Conservation (phyloP, 2,113 vertebrate genomes). For the Rhea pennata region DNA sequence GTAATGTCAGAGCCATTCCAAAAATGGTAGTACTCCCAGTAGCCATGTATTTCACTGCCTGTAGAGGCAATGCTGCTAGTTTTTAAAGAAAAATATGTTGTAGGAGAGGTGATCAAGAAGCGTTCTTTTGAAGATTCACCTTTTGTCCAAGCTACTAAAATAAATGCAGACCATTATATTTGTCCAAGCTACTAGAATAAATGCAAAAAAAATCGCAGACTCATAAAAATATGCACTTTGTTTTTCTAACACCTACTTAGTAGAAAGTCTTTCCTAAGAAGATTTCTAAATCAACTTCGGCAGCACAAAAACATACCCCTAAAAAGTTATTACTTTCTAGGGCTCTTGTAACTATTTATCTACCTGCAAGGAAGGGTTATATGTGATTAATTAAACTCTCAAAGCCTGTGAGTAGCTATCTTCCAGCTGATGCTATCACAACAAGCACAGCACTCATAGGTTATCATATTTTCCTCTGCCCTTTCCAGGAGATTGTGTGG, state of each 20-base stretch:
- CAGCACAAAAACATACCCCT: neutral
- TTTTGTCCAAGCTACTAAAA: neutral
- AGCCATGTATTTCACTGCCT: neutral
- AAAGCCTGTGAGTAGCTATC: neutral
- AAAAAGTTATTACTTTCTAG: neutral
- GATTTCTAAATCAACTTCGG: neutral
- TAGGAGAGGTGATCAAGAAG: neutral
- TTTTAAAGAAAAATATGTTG: conserved; percentile 40
- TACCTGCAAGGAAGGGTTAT: neutral
- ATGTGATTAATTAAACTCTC: neutral
- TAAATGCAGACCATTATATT: neutral
- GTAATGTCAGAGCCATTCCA: neutral
- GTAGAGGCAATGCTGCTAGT: neutral
- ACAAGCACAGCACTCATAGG: neutral
- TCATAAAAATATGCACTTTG: neutral
- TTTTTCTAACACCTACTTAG: neutral
- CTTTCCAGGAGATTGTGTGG: neutral
- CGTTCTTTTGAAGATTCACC: neutral
- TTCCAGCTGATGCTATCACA: neutral
- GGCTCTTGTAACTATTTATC: neutral
- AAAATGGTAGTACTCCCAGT: neutral
- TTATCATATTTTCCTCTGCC: neutral
- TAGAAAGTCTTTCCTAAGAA: neutral
- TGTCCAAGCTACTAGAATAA: neutral
- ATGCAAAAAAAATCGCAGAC: neutral